A percentile compares a stretch with the other conserved stretches of the same genome.
Evolutionary conservation across 2,797 vertebrate species (phyloP).

Genomic region (Denticeps clupeoides): DNA sequence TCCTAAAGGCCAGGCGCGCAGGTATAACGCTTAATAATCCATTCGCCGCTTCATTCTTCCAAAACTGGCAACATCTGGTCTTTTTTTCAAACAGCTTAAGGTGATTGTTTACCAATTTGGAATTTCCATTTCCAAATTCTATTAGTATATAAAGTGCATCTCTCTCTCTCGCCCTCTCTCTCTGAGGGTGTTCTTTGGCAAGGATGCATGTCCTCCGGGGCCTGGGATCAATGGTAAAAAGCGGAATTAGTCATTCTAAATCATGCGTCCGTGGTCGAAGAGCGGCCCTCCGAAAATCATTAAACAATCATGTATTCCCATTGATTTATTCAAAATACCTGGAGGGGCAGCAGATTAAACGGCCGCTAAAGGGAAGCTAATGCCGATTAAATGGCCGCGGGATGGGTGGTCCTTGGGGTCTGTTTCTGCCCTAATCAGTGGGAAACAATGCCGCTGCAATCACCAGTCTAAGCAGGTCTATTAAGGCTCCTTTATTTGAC

Average conservation of each 20-base stretch:
- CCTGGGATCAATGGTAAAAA: conserved; percentile 86
- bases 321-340: conserved; percentile 99
- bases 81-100: no score
- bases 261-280: conserved; percentile 92
- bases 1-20: conserved; percentile 31
- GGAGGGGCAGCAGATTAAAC: conserved; percentile 95
- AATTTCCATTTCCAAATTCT: no score
- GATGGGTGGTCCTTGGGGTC: conserved; percentile 75
- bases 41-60: neutral
- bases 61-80: no score
- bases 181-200: conserved; percentile 44
- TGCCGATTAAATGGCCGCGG: conserved; percentile 96
- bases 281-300: conserved; percentile 97
- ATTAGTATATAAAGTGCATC: no score
- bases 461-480: conserved; percentile 93
- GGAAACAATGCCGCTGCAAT: conserved; percentile 97
- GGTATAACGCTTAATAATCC: conserved; percentile 1
- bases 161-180: conserved; percentile 2
- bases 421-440: conserved; percentile 90
- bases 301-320: conserved; percentile 99
- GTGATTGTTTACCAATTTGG: no score
- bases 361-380: conserved; percentile 86
- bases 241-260: conserved; percentile 99
- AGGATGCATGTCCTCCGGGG: conserved; percentile 57
- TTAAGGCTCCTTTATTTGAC: conserved; percentile 90